Conservation (phyloP, 2,797 vertebrate genomes). For the Anolis apletophallus region DNA sequence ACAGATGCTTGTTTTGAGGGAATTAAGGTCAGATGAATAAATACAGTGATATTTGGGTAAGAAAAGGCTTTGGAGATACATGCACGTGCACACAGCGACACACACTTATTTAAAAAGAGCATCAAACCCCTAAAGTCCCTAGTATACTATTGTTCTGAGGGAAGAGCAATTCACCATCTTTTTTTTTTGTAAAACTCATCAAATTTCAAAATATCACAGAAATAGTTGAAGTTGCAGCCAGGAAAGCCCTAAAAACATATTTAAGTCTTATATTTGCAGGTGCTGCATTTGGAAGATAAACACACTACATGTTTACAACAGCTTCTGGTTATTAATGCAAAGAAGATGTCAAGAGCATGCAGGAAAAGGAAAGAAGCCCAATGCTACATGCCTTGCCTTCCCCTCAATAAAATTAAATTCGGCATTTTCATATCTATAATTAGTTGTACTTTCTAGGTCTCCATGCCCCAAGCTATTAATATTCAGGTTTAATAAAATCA, state of each 20-base stretch:
- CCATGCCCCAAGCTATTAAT: slow-evolving; percentile 10
- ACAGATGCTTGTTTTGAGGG: not conserved
- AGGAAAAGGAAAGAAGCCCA: not conserved
- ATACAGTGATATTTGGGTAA: not conserved
- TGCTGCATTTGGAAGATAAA: slow-evolving; percentile 1
- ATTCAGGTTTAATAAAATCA: not conserved
- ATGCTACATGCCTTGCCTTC: not conserved
- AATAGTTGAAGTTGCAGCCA: not conserved
- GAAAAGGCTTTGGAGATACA: not conserved
- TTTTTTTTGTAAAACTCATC: too few relatives aligned
- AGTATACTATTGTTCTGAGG: not conserved
- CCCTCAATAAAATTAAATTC: not conserved
- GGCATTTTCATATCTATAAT: not conserved
- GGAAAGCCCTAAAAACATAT: not conserved
- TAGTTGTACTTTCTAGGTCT: slow-evolving; percentile 35
- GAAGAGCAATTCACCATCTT: not conserved
- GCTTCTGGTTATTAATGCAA: slow-evolving; percentile 14
- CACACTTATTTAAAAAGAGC: too few relatives aligned
- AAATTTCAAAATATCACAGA: not conserved
- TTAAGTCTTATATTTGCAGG: not conserved
- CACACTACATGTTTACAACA: not conserved
- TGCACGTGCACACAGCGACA: too few relatives aligned
- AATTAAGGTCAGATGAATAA: not conserved
- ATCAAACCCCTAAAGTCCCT: not conserved
- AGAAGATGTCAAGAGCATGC: not conserved